phyloP scores from a whole-genome alignment of 2,888 invertebrate genomes.

The Hydraecia micacea region DNA sequence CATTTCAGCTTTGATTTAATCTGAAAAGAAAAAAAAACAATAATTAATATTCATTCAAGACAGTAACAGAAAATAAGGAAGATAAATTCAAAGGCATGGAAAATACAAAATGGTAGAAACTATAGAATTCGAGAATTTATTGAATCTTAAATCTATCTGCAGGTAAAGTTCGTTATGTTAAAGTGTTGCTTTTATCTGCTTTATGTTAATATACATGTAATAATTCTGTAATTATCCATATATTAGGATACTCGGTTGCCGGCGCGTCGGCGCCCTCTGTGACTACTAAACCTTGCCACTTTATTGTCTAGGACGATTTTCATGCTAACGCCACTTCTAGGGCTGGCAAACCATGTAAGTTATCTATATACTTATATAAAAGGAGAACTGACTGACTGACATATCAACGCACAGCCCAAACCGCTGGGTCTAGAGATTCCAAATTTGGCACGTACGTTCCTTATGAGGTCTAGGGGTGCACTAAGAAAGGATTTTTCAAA shows the following conservation, averaged over 20 bases:
- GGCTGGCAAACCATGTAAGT: not conserved
- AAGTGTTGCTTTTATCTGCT: slow-evolving; percentile 38
- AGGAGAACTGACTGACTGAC: no score
- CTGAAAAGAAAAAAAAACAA: slow-evolving; percentile 75
- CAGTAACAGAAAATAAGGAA: not conserved
- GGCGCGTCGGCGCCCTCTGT: slow-evolving; percentile 46
- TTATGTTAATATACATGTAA: slow-evolving; percentile 38
- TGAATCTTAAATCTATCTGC: slow-evolving; percentile 31
- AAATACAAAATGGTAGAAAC: slow-evolving; percentile 20
- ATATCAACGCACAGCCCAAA: no score
- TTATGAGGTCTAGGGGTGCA: no score
- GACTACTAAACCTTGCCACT: slow-evolving; percentile 18
- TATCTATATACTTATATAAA: no score
- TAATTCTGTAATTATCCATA: slow-evolving; percentile 38
- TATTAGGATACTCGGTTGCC: slow-evolving; percentile 30
- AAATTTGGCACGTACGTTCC: no score
- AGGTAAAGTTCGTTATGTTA: slow-evolving; percentile 32
- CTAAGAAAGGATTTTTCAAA: no score
- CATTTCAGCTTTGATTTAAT: slow-evolving; percentile 81
- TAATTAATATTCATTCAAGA: slow-evolving; percentile 11
- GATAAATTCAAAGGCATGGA: not conserved
- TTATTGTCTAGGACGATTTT: slow-evolving; percentile 41
- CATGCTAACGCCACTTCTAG: slow-evolving; percentile 9
- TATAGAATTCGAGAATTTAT: slow-evolving; percentile 24
- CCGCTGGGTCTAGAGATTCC: no score